phyloP scores from a whole-genome alignment of 2,113 vertebrate species.

The Malurus alboscapulatus region DNA sequence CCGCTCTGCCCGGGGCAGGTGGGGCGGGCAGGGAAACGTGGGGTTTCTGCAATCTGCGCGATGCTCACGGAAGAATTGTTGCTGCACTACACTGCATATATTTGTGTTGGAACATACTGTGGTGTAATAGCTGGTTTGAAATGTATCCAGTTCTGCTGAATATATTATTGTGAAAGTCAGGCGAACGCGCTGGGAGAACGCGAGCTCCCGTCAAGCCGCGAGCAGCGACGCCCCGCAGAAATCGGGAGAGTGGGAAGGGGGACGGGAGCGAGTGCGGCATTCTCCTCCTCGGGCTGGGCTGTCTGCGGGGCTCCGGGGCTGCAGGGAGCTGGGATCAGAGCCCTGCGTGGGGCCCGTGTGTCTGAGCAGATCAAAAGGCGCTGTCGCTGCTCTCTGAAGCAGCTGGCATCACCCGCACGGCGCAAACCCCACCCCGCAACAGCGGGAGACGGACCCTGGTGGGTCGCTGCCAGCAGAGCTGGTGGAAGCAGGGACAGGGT shows the following conservation, averaged over 20 bases:
- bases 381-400: rapidly evolving
- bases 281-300: background rate
- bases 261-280: rapidly evolving
- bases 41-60: background rate
- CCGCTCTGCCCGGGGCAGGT: background rate
- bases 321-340: background rate
- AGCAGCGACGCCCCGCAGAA: background rate
- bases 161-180: conserved; percentile 23
- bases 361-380: background rate
- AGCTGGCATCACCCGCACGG: rapidly evolving
- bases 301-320: background rate
- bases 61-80: background rate
- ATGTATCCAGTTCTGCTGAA: conserved; percentile 13
- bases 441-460: background rate
- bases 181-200: background rate
- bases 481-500: rapidly evolving
- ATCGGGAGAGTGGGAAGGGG: background rate
- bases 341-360: rapidly evolving
- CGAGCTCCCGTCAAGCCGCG: background rate
- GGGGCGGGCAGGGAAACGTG: background rate
- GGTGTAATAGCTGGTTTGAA: conserved; percentile 43
- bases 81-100: conserved; percentile 2
- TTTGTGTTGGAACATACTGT: conserved; percentile 36
- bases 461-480: background rate
- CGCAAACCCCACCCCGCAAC: rapidly evolving